Conservation (phyloP, 2,797 vertebrate genomes). For the Eospalax fontanierii region DNA sequence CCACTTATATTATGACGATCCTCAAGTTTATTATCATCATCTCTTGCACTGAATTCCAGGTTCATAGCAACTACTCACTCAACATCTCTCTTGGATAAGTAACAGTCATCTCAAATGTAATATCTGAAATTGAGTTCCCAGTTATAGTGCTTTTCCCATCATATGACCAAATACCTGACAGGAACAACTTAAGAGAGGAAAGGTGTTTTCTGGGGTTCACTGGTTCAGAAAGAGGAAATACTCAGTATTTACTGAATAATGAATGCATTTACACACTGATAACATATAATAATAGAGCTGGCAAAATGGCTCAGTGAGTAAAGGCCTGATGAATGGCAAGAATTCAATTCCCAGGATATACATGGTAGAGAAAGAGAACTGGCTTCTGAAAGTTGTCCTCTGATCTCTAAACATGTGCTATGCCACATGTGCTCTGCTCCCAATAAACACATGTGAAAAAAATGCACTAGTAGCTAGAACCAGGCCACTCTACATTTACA, state of each 20-base stretch:
- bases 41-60: conserved; percentile 19
- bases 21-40: conserved; percentile 16
- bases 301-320: background rate
- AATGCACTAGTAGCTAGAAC: conserved; percentile 11
- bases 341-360: background rate
- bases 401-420: background rate
- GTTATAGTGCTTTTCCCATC: background rate
- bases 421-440: background rate
- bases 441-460: too few relatives aligned
- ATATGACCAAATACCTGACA: background rate
- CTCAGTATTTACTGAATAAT: background rate
- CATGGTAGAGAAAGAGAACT: background rate
- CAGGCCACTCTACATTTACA: background rate
- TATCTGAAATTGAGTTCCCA: background rate
- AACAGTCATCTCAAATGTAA: conserved; percentile 42
- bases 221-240: background rate
- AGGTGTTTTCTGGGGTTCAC: background rate
- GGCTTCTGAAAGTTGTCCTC: background rate
- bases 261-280: background rate
- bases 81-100: conserved; percentile 12
- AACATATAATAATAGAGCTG: background rate
- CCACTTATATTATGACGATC: conserved; percentile 20
- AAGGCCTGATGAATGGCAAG: background rate
- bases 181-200: background rate
- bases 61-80: conserved; percentile 14